Evolutionary conservation across 2,888 invertebrate genomes (phyloP).

Genomic region (Eilema griseolum): DNA sequence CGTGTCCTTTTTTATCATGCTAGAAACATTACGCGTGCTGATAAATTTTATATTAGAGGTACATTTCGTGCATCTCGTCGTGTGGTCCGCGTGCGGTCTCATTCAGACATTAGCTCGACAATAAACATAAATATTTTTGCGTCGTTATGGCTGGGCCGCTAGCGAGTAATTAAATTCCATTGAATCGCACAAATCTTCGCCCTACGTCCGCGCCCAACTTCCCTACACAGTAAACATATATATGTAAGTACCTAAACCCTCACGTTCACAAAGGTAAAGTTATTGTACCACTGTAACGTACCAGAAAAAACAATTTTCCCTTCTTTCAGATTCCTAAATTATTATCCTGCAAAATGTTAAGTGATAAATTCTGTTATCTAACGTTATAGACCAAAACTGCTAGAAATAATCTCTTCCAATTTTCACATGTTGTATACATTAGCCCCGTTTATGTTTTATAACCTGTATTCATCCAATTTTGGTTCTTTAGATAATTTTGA

Average conservation of each 20-base stretch:
- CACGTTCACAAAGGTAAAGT: background rate
- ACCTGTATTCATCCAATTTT: too few species aligned
- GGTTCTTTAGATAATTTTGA: too few species aligned
- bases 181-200: constrained; percentile 84
- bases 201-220: constrained; percentile 62
- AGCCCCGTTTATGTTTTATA: too few species aligned
- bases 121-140: constrained; percentile 87
- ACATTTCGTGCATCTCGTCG: constrained; percentile 50
- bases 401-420: background rate
- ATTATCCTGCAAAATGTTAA: background rate
- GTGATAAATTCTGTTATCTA: background rate
- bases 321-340: background rate
- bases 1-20: background rate
- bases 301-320: background rate
- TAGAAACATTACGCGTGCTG: background rate
- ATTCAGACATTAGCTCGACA: constrained; percentile 78
- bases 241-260: background rate
- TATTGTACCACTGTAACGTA: background rate
- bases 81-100: constrained; percentile 71
- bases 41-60: constrained; percentile 21
- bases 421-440: too few species aligned
- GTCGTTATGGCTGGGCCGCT: constrained; percentile 76
- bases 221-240: constrained; percentile 55
- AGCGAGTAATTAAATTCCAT: constrained; percentile 85
- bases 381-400: background rate